These are phyloP conservation scores for Pituophis catenifer DNA, from an alignment of 2,113 vertebrate genomes.

Conservation along the genomic window DNA sequence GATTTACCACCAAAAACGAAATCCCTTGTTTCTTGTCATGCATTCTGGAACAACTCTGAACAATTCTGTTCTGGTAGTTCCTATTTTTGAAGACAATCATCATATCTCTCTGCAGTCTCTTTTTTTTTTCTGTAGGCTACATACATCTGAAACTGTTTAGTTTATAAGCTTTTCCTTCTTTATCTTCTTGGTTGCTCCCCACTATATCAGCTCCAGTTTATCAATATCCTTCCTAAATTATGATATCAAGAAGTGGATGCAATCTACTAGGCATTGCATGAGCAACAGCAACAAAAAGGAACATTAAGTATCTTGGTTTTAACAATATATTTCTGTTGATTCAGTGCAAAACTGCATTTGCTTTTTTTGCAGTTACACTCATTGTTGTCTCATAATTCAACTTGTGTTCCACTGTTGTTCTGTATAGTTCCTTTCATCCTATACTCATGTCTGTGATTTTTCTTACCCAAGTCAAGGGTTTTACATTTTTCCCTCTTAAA, in stretches of 20 bases:
- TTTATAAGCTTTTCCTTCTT: not conserved
- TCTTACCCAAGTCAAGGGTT: not conserved
- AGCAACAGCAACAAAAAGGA: not conserved
- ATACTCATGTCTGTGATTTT: not conserved
- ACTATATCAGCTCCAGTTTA: not conserved
- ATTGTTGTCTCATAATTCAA: not conserved
- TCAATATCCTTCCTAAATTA: not conserved
- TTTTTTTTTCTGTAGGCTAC: not conserved
- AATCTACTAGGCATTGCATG: not conserved
- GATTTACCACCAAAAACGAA: not conserved
- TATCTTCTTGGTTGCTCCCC: not conserved
- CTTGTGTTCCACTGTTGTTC: not conserved
- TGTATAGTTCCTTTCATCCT: not conserved
- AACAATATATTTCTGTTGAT: not conserved
- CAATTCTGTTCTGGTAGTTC: not conserved
- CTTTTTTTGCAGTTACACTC: not conserved
- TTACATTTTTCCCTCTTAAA: not conserved
- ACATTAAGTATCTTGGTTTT: not conserved
- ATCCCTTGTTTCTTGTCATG: not conserved
- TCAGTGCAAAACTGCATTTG: not conserved
- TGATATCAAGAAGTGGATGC: not conserved
- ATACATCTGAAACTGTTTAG: not conserved
- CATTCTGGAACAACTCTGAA: not conserved
- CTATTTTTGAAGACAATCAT: not conserved
- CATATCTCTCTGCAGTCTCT: not conserved